Percentiles rank a stretch among this genome's conserved stretches.
Evolutionary conservation across 2,888 invertebrate species (phyloP).

Genomic region (Himalopsyche anomala): DNA sequence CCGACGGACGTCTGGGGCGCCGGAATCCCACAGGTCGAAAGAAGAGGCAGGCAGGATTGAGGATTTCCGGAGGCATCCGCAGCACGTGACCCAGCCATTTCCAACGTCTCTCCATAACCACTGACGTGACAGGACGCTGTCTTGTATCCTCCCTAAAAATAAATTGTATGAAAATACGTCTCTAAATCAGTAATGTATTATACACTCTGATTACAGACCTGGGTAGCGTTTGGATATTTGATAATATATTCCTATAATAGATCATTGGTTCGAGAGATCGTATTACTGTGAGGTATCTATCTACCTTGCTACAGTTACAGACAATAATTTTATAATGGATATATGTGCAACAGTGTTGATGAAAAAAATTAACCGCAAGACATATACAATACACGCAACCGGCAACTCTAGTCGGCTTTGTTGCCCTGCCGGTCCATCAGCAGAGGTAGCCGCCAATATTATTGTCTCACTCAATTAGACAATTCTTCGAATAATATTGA

Average conservation of each 20-base stretch:
- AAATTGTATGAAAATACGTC: too few relatives aligned
- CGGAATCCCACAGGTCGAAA: too few relatives aligned
- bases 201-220: neutral
- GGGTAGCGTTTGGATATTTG: neutral
- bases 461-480: neutral
- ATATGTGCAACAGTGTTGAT: conserved; percentile 1
- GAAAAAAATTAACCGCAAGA: conserved; percentile 1
- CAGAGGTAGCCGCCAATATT: neutral
- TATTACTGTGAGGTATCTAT: neutral
- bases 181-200: too few relatives aligned
- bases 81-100: too few relatives aligned
- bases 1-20: too few relatives aligned
- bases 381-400: neutral
- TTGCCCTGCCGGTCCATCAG: neutral
- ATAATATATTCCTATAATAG: neutral
- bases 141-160: too few relatives aligned
- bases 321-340: conserved; percentile 16
- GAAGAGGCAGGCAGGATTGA: too few relatives aligned
- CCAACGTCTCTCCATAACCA: too few relatives aligned
- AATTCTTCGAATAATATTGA: neutral
- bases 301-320: neutral
- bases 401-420: neutral
- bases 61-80: too few relatives aligned
- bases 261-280: conserved; percentile 15
- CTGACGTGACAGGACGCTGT: too few relatives aligned